Conservation (phyloP, 2,888 invertebrate species). For the Elysia crispata region DNA sequence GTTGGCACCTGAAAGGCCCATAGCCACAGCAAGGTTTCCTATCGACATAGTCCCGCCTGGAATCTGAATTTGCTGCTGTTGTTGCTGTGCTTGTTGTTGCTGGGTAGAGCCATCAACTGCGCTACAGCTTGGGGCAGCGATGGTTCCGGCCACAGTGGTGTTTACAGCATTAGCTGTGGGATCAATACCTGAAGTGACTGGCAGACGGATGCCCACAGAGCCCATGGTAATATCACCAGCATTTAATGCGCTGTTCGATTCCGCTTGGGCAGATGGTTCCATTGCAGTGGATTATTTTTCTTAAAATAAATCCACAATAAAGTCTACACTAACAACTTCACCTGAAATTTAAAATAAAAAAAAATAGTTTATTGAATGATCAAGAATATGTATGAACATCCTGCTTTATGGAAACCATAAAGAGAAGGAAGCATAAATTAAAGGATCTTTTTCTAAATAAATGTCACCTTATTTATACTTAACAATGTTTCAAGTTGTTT, state of each 20-base stretch:
- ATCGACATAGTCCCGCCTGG: slow-evolving; percentile 46
- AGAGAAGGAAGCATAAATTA: no score
- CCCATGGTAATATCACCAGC: slow-evolving; percentile 37
- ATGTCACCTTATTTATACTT: no score
- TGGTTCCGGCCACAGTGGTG: slow-evolving; percentile 32
- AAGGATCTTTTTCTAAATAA: no score
- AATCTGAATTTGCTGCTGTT: slow-evolving; percentile 48
- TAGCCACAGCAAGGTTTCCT: slow-evolving; percentile 45
- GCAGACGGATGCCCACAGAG: slow-evolving; percentile 43
- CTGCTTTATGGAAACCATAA: no score
- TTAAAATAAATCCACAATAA: background rate
- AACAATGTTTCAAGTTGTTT: no score
- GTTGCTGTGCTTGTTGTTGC: slow-evolving; percentile 28
- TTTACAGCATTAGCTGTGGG: slow-evolving; percentile 20
- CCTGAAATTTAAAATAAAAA: background rate
- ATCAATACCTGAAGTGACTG: slow-evolving; percentile 45
- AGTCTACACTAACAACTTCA: background rate
- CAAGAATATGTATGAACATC: no score
- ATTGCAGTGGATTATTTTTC: background rate
- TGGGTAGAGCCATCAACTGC: slow-evolving; percentile 25
- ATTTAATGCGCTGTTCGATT: background rate
- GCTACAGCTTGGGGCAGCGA: slow-evolving; percentile 39
- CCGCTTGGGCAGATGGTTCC: slow-evolving; percentile 32
- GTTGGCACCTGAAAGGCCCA: slow-evolving; percentile 45
- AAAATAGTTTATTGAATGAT: background rate